phyloP scores from a whole-genome alignment of 2,888 invertebrate genomes.

The Mesorhabditis sp. region DNA sequence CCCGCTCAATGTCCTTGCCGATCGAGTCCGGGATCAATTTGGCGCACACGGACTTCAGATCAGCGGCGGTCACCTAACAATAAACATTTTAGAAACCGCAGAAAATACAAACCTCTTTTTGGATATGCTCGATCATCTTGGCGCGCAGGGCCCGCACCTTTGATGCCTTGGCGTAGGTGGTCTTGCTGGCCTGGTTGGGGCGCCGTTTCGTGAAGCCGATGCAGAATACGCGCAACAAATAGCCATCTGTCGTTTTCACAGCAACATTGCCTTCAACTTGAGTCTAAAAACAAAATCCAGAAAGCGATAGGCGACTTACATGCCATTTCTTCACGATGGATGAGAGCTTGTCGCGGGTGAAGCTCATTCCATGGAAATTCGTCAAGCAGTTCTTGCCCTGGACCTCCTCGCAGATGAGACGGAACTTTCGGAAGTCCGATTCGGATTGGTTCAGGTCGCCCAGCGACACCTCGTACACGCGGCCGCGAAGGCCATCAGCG shows the following conservation, averaged over 20 bases:
- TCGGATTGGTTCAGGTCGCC: slow-evolving; percentile 93
- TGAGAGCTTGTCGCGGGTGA: slow-evolving; percentile 95
- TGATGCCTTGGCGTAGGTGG: slow-evolving; percentile 94
- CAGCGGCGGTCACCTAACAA: slow-evolving; percentile 65
- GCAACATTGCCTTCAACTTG: slow-evolving; percentile 94
- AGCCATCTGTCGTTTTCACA: slow-evolving; percentile 96
- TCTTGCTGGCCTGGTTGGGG: slow-evolving; percentile 89
- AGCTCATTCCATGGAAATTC: slow-evolving; percentile 99
- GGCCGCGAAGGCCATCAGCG: slow-evolving; percentile 91
- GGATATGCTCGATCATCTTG: slow-evolving; percentile 96
- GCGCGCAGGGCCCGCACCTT: slow-evolving; percentile 90
- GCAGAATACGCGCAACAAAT: slow-evolving; percentile 89
- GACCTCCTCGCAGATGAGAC: slow-evolving; percentile 93
- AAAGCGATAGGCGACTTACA: slow-evolving; percentile 53
- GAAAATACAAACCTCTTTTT: slow-evolving; percentile 71
- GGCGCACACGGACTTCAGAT: slow-evolving; percentile 85
- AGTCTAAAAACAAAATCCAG: slow-evolving; percentile 67
- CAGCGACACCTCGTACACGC: slow-evolving; percentile 95
- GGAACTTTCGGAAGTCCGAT: slow-evolving; percentile 95
- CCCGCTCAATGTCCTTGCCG: slow-evolving; percentile 97
- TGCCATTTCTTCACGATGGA: slow-evolving; percentile 99
- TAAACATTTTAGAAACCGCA: no score
- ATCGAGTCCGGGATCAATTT: slow-evolving; percentile 85
- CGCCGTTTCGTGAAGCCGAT: slow-evolving; percentile 94
- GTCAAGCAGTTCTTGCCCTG: slow-evolving; percentile 89